Percentiles rank a stretch among this genome's conserved stretches.
These are phyloP conservation scores for Pantherophis vulpinus DNA, from an alignment of 2,797 vertebrate genomes.

Conservation along the genomic window DNA sequence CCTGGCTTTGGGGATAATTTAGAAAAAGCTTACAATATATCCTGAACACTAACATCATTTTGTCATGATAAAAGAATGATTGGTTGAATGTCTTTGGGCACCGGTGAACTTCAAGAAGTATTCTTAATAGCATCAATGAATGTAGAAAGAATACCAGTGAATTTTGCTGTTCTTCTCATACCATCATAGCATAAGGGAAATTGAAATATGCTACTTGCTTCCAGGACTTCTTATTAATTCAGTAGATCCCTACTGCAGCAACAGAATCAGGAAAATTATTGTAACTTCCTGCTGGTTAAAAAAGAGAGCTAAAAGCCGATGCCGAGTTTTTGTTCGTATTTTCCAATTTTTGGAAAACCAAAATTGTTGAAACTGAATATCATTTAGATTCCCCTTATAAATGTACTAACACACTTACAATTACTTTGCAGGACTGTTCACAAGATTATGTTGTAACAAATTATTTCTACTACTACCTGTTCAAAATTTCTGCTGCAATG, in stretches of 20 bases:
- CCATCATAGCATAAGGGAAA: background rate
- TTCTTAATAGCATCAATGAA: background rate
- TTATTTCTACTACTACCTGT: constrained; percentile 85
- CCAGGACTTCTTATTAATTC: background rate
- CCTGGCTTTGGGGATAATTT: background rate
- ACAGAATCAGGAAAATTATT: background rate
- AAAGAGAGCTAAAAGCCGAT: background rate
- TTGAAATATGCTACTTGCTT: background rate
- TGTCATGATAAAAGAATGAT: background rate
- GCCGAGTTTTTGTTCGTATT: background rate
- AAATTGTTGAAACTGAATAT: background rate
- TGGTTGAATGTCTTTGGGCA: background rate
- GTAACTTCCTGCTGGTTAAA: background rate
- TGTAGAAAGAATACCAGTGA: background rate
- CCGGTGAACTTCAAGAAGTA: background rate
- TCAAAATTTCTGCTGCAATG: constrained; percentile 85
- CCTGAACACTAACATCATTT: background rate
- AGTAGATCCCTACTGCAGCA: background rate
- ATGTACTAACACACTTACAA: constrained; percentile 20
- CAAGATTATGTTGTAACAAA: constrained; percentile 85
- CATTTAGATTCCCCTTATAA: background rate
- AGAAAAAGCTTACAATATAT: background rate
- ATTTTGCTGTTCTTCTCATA: background rate
- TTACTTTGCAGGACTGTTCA: constrained; percentile 56
- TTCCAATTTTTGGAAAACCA: background rate